phyloP scores from a whole-genome alignment of 2,888 invertebrate species.

The Halocaridina rubra region DNA sequence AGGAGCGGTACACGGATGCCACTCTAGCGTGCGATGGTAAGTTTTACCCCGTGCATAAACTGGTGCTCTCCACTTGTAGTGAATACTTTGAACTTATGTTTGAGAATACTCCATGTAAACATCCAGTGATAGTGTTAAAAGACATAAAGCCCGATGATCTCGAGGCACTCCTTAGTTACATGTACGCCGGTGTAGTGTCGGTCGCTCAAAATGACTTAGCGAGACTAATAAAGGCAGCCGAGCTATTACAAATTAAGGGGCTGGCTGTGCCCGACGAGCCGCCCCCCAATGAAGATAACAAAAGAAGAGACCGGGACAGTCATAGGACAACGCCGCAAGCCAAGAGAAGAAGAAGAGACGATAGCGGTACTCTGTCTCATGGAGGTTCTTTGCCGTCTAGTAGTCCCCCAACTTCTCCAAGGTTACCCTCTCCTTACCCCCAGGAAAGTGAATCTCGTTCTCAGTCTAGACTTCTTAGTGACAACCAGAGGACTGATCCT shows the following conservation, averaged over 20 bases:
- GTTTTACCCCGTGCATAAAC: slow-evolving; percentile 62
- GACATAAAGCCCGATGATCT: slow-evolving; percentile 61
- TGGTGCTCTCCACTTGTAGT: slow-evolving; percentile 61
- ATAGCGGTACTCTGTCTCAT: slow-evolving; percentile 29
- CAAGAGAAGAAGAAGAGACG: slow-evolving; percentile 48
- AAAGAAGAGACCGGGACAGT: slow-evolving; percentile 19
- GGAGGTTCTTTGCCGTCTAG: slow-evolving; percentile 37
- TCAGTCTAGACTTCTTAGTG: slow-evolving; percentile 35
- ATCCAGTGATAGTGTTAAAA: slow-evolving; percentile 60
- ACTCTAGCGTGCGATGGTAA: slow-evolving; percentile 61
- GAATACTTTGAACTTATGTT: slow-evolving; percentile 62
- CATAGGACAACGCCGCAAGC: slow-evolving; percentile 47
- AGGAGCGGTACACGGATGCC: slow-evolving; percentile 63
- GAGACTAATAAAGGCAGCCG: slow-evolving; percentile 61
- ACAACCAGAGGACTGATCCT: slow-evolving; percentile 20
- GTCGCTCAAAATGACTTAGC: slow-evolving; percentile 58
- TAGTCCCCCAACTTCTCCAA: slow-evolving; percentile 42
- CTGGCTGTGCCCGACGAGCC: slow-evolving; percentile 61
- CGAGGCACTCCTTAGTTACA: slow-evolving; percentile 60
- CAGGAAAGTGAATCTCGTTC: slow-evolving; percentile 29
- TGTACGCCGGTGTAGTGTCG: slow-evolving; percentile 60
- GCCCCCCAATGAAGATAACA: slow-evolving; percentile 26
- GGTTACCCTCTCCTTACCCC: slow-evolving; percentile 29
- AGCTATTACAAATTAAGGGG: slow-evolving; percentile 59
- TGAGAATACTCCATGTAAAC: slow-evolving; percentile 62